Percentiles rank a stretch among this genome's conserved stretches.
These are phyloP conservation scores for Rhinella marina DNA, from an alignment of 2,797 vertebrate species.

Conservation along the genomic window DNA sequence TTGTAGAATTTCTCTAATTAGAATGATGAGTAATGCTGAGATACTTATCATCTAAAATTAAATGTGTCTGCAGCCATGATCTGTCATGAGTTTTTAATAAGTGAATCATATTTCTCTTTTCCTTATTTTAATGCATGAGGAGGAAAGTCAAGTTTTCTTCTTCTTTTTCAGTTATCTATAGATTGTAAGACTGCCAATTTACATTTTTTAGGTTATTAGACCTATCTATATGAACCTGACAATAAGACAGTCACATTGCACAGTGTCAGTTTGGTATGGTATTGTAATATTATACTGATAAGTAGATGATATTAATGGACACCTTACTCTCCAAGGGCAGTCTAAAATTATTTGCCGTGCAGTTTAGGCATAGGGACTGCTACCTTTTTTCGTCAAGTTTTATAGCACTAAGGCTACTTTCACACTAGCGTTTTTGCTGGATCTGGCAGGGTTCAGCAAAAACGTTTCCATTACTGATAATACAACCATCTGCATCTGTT, in stretches of 20 bases:
- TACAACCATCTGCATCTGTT: too few relatives aligned
- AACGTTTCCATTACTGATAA: too few relatives aligned
- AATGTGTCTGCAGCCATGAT: neutral
- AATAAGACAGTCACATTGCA: neutral
- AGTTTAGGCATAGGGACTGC: neutral
- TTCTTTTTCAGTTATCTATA: neutral
- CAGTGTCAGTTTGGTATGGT: neutral
- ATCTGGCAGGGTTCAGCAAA: too few relatives aligned
- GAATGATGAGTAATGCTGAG: conserved; percentile 2
- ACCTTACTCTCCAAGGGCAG: neutral
- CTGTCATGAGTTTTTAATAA: neutral
- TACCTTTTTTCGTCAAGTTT: neutral
- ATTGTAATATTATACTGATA: neutral
- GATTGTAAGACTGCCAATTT: neutral
- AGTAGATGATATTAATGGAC: neutral
- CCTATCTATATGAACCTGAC: too few relatives aligned
- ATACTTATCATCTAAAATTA: conserved; percentile 6
- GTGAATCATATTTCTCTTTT: neutral
- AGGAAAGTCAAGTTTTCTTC: neutral
- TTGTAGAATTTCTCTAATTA: conserved; percentile 9
- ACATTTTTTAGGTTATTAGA: too few relatives aligned
- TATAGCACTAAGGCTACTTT: too few relatives aligned
- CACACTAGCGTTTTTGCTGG: too few relatives aligned
- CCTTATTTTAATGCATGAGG: neutral
- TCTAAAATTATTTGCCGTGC: neutral